Conservation (phyloP, 2,797 vertebrate genomes). For the Fundulus diaphanus region DNA sequence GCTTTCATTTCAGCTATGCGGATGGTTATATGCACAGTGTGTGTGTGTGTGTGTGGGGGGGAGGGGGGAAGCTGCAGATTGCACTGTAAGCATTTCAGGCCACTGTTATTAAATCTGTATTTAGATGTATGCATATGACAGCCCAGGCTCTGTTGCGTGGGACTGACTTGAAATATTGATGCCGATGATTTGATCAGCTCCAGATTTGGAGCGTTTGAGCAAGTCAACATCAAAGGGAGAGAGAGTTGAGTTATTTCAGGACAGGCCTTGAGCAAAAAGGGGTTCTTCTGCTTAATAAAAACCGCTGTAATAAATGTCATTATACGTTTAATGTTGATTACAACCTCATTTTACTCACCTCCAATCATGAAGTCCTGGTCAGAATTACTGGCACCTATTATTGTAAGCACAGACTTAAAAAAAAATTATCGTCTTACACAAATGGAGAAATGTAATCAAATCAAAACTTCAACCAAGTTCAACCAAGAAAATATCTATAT, state of each 20-base stretch:
- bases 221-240: slow-evolving; percentile 68
- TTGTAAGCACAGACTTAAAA: neutral
- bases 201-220: slow-evolving; percentile 69
- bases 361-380: neutral
- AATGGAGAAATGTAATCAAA: neutral
- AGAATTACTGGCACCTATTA: neutral
- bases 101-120: slow-evolving; percentile 82
- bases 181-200: slow-evolving; percentile 72
- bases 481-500: neutral
- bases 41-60: no score
- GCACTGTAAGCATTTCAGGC: slow-evolving; percentile 76
- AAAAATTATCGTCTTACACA: neutral
- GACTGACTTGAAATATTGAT: slow-evolving; percentile 74
- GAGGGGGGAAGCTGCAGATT: slow-evolving; percentile 48
- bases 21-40: slow-evolving; percentile 62
- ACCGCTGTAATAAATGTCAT: slow-evolving; percentile 36
- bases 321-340: slow-evolving; percentile 51
- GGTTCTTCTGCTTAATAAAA: slow-evolving; percentile 50
- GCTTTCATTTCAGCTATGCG: slow-evolving; percentile 52
- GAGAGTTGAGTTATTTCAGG: slow-evolving; percentile 42
- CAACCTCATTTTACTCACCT: slow-evolving; percentile 32
- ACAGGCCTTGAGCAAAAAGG: slow-evolving; percentile 47
- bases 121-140: slow-evolving; percentile 69
- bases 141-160: slow-evolving; percentile 54
- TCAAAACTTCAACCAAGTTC: neutral